Base-by-base conservation (phyloP, 2,113 vertebrate species). In the Theristicus caerulescens region DNA sequence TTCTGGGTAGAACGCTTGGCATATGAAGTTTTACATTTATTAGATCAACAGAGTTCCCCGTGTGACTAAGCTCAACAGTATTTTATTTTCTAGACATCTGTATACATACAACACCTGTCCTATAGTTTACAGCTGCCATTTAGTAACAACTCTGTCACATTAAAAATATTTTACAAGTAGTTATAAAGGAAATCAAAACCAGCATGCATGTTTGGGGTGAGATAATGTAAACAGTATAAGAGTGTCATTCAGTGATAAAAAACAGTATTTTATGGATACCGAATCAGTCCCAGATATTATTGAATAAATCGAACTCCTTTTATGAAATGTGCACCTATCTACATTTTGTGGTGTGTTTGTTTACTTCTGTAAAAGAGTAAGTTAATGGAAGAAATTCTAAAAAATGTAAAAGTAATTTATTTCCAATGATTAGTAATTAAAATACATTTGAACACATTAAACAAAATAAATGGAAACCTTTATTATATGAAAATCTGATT, bases 141-240 rank as follows among this genome's bases (percentile, higher is more conserved):
- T 96, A 82, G 88, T 73, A 97, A 96, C 84, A 92, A 79, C 36
- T 89, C 90, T 61, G 84, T 91, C 86, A 93, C 80, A 58, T 93
- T 24, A 88, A 94, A 95, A 91, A 72, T 90, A 85, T 55, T 86
- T 96, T 94, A 36, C 64, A 88, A 54, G 12, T 86, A 79, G 44
- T 54, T 85, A 55, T 5, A 55, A 91, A 83, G 42, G 58, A 94
- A 88, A 72, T 88, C 84, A 86, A 93, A 93, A 51, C 25, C 44
- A 64, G 20, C 27, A 19, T 52, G 36, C 18, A 7, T 61, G 46
- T 94, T 40, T 82, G 31, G 47, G 67, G 19, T 85, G 42, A 74
- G 88, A 58, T 52, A 69, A 70, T 81, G n/a, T 66, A 88, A 83
- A 83, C 54, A 44, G 29, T 24, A 25, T 49, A 62, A 49, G 34